A percentile compares a stretch with the other conserved stretches of the same genome.
These are phyloP conservation scores for Manis javanica DNA, from an alignment of 2,797 vertebrate genomes.

Conservation along the genomic window DNA sequence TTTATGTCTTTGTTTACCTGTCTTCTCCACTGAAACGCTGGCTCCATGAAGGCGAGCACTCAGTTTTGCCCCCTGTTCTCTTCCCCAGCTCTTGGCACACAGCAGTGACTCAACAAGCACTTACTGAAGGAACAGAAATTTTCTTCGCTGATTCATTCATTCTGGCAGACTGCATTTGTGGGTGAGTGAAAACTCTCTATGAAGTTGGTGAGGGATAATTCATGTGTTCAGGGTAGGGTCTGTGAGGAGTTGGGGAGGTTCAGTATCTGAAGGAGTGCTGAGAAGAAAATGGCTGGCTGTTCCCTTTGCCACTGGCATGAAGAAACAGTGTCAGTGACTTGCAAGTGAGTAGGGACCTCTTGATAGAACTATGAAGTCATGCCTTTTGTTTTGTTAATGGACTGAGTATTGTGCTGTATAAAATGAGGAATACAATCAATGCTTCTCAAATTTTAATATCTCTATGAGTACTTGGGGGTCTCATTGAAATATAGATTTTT, in stretches of 20 bases:
- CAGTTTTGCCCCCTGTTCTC: not conserved
- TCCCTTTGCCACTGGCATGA: not conserved
- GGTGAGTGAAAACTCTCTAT: not conserved
- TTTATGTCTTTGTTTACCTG: not conserved
- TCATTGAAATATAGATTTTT: slow-evolving; percentile 5
- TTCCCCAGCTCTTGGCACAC: not conserved
- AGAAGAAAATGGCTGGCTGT: not conserved
- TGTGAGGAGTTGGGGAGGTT: too few relatives aligned
- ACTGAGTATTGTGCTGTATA: not conserved
- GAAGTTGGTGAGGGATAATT: not conserved
- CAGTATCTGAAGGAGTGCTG: not conserved
- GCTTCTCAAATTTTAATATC: not conserved
- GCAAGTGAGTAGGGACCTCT: not conserved
- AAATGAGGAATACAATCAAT: slow-evolving; percentile 6
- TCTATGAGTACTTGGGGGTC: not conserved
- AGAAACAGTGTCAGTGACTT: not conserved
- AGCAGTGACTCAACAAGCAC: not conserved
- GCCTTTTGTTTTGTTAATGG: not conserved
- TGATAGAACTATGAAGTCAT: not conserved
- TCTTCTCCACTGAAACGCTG: not conserved
- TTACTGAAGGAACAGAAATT: not conserved
- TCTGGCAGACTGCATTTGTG: not conserved
- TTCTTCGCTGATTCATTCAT: slow-evolving; percentile 4
- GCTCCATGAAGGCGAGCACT: not conserved
- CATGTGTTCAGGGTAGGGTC: not conserved